Evolutionary conservation across 92 coral and sea anemone genomes (phyloP).

Genomic region (Zoanthus sansibaricus): DNA sequence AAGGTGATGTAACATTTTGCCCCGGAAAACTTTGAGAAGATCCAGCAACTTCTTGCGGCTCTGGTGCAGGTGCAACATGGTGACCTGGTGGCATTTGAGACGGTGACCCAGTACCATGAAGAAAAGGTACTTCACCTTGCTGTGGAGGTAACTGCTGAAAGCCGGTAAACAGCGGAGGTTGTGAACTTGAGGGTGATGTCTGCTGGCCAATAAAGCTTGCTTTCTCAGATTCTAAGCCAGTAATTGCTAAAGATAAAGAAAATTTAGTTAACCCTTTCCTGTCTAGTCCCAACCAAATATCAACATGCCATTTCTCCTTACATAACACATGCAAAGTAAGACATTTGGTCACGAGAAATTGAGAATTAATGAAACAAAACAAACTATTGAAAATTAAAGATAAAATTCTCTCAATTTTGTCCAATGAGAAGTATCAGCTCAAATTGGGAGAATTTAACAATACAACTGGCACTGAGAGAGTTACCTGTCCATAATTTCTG

Average conservation of each 20-base stretch:
- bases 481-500: no score
- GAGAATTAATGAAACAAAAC: no score
- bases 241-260: conserved; percentile 11
- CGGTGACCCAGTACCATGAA: conserved; percentile 16
- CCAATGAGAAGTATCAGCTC: no score
- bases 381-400: no score
- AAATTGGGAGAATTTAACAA: no score
- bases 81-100: conserved; percentile 43
- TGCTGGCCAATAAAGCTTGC: conserved; percentile 91
- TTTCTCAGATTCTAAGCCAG: conserved; percentile 74
- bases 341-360: no score
- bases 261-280: neutral
- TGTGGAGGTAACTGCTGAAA: conserved; percentile 66
- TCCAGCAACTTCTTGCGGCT: conserved; percentile 23
- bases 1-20: conserved; percentile 31
- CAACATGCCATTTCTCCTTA: no score
- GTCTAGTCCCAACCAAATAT: no score
- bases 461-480: no score
- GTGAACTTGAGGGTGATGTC: conserved; percentile 29
- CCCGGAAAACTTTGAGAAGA: neutral
- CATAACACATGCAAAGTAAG: no score
- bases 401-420: no score
- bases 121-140: conserved; percentile 60
- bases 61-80: conserved; percentile 18
- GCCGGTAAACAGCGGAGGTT: conserved; percentile 49